A percentile compares a stretch with the other conserved stretches of the same genome.
Conservation (phyloP, 2,888 invertebrate species). For the Caenorhabditis becei region DNA sequence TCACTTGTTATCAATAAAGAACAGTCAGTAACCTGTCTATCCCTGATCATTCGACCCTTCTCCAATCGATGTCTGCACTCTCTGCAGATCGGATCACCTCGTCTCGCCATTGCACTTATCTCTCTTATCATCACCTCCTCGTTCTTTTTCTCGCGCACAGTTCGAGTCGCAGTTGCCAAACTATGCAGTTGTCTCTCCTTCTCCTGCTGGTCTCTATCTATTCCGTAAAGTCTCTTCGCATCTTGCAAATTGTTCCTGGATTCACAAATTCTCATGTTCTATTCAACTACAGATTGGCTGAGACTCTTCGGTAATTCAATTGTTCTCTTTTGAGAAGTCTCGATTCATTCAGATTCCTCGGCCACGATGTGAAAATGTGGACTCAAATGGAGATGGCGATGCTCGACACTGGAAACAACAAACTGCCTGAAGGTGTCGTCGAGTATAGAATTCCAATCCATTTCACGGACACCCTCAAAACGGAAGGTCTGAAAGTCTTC, state of each 20-base stretch:
- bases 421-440: conserved; percentile 68
- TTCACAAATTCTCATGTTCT: conserved; percentile 81
- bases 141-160: conserved; percentile 20
- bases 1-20: conserved; percentile 9
- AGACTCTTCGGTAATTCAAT: conserved; percentile 68
- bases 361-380: conserved; percentile 78
- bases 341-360: conserved; percentile 64
- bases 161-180: conserved; percentile 16
- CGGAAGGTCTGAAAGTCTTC: conserved; percentile 79
- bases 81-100: conserved; percentile 19
- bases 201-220: conserved; percentile 7
- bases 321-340: background rate
- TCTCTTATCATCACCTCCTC: conserved; percentile 26
- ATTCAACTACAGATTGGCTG: conserved; percentile 80
- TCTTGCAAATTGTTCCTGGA: conserved; percentile 81
- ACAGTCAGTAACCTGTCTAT: background rate
- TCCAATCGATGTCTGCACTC: background rate
- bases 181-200: background rate
- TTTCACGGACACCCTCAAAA: conserved; percentile 77
- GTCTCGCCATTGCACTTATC: conserved; percentile 27
- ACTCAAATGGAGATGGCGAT: conserved; percentile 79
- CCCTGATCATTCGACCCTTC: conserved; percentile 37
- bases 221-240: conserved; percentile 41
- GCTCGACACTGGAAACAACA: conserved; percentile 73
- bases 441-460: conserved; percentile 77